Percentiles rank a stretch among this genome's conserved stretches.
Evolutionary conservation across 1,140 invertebrate species (phyloP).

Genomic region (Galleria mellonella): DNA sequence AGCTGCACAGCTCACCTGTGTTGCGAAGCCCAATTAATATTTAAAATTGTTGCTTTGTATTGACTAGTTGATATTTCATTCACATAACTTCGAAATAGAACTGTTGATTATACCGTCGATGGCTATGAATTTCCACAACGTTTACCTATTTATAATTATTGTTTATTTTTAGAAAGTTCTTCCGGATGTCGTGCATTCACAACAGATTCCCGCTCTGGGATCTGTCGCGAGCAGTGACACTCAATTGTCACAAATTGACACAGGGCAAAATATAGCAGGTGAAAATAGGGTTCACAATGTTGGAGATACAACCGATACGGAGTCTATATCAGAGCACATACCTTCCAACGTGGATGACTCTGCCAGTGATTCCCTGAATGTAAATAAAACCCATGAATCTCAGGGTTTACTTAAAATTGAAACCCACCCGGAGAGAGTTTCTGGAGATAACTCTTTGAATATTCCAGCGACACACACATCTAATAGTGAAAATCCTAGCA

Average conservation of each 20-base stretch:
- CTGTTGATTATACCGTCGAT: too few species aligned
- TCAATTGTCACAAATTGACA: slow-evolving; percentile 24
- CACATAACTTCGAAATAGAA: neutral
- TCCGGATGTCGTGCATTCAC: slow-evolving; percentile 69
- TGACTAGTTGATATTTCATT: neutral
- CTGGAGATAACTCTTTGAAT: slow-evolving; percentile 28
- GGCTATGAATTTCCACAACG: neutral
- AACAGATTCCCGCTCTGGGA: slow-evolving; percentile 50
- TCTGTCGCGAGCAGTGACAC: slow-evolving; percentile 24
- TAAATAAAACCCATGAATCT: slow-evolving; percentile 13
- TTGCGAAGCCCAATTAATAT: neutral
- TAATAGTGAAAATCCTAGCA: slow-evolving; percentile 28
- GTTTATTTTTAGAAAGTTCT: slow-evolving; percentile 72
- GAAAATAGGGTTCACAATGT: slow-evolving; percentile 21
- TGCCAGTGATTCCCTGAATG: slow-evolving; percentile 34
- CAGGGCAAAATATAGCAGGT: slow-evolving; percentile 17
- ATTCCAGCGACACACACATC: slow-evolving; percentile 26
- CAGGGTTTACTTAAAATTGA: slow-evolving; percentile 24
- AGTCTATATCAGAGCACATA: slow-evolving; percentile 62
- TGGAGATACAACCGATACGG: slow-evolving; percentile 38
- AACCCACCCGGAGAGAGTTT: slow-evolving; percentile 20
- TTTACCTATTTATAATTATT: slow-evolving; percentile 52
- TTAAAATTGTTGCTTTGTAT: neutral
- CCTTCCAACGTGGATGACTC: slow-evolving; percentile 51
- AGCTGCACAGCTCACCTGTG: slow-evolving; percentile 8